Evolutionary conservation across 2,888 invertebrate species (phyloP).

Genomic region (Melipona beecheii): DNA sequence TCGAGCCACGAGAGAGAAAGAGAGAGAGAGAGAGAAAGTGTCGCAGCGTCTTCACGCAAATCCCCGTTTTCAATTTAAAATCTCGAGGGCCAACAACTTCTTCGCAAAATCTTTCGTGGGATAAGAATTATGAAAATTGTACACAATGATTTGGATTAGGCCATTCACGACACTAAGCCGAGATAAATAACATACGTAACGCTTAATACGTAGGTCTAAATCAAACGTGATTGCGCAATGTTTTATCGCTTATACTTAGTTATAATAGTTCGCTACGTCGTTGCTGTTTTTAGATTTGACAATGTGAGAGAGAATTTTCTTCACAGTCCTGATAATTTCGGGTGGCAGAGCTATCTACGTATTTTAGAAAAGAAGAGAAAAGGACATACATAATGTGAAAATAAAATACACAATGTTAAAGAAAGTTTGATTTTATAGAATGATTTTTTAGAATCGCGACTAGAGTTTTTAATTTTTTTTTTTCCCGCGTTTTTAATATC

Average conservation of each 20-base stretch:
- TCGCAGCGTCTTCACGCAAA: no score
- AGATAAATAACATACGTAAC: slow-evolving; percentile 3
- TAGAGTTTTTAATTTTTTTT: no score
- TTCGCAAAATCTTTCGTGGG: neutral
- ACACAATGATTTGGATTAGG: neutral
- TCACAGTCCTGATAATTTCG: no score
- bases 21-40: no score
- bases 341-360: no score
- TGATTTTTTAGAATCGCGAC: neutral
- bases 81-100: no score
- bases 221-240: neutral
- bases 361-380: no score
- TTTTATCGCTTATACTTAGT: neutral
- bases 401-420: neutral
- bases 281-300: neutral
- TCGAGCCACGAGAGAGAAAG: no score
- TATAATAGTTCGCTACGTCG: neutral
- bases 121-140: neutral
- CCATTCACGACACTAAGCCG: neutral
- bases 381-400: no score
- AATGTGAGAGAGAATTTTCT: no score
- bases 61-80: neutral
- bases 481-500: neutral
- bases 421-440: neutral
- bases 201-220: neutral